Conservation (phyloP, 2,888 invertebrate species). For the Parochlus steinenii region DNA sequence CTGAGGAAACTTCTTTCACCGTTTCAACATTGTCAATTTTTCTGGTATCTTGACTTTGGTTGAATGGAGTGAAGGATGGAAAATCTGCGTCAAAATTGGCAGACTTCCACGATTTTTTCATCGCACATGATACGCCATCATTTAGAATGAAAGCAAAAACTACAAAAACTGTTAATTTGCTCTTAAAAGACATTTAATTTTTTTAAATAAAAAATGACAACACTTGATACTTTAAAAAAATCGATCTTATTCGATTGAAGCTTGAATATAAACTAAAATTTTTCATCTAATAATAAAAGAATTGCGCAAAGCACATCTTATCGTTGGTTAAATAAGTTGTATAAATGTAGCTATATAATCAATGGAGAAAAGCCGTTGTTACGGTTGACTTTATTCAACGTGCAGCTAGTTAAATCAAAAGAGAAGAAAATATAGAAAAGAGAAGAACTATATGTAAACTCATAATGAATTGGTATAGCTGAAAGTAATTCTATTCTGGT, state of each 20-base stretch:
- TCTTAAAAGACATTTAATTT: background rate
- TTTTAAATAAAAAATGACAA: no score
- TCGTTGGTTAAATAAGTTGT: no score
- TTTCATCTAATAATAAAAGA: background rate
- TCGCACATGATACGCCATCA: constrained; percentile 3
- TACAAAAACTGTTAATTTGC: background rate
- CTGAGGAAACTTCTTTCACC: background rate
- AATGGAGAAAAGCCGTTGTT: background rate
- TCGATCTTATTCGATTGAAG: background rate
- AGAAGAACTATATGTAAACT: no score
- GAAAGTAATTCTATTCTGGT: no score
- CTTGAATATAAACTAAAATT: background rate
- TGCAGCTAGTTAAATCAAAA: no score
- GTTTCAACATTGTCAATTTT: background rate
- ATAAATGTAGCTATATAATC: no score
- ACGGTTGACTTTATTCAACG: constrained; percentile 1
- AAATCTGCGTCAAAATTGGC: constrained; percentile 12
- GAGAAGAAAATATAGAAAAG: no score
- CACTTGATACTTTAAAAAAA: no score
- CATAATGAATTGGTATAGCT: no score
- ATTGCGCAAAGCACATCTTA: background rate
- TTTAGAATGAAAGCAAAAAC: background rate
- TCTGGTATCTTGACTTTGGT: no score
- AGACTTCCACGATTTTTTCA: constrained; percentile 12
- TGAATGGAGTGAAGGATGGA: constrained; percentile 13